These are phyloP conservation scores for Venturia canescens DNA, from an alignment of 1,140 invertebrate genomes.

Conservation along the genomic window DNA sequence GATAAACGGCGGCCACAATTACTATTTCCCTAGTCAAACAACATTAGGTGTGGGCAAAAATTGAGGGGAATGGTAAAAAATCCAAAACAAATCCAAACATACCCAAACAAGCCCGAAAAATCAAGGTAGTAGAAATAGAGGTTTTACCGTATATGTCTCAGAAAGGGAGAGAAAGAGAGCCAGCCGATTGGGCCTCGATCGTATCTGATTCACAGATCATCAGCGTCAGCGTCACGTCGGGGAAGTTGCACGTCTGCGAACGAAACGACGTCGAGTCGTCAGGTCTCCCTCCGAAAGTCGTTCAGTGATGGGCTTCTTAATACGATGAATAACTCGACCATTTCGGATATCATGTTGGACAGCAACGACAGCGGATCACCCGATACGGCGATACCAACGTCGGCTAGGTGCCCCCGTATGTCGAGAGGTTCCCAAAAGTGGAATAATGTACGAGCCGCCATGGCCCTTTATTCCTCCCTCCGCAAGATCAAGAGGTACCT, in stretches of 20 bases:
- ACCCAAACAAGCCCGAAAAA: too few species aligned
- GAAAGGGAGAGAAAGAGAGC: conserved; percentile 50
- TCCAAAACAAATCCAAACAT: too few species aligned
- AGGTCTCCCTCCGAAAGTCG: conserved; percentile 61
- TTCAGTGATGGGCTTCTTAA: conserved; percentile 51
- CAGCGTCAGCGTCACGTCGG: conserved; percentile 51
- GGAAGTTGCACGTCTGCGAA: conserved; percentile 6
- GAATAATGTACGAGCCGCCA: conserved; percentile 89
- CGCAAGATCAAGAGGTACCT: conserved; percentile 91
- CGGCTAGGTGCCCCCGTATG: conserved; percentile 65
- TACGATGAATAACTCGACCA: conserved; percentile 60
- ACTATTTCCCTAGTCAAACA: too few species aligned
- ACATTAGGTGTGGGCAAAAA: too few species aligned
- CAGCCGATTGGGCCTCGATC: conserved; percentile 58
- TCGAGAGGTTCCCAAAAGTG: conserved; percentile 86
- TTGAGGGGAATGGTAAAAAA: too few species aligned
- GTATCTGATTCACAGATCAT: conserved; percentile 69
- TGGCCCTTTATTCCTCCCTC: conserved; percentile 91
- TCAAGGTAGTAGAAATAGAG: too few species aligned
- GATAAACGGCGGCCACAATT: too few species aligned
- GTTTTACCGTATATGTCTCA: conserved; percentile 42
- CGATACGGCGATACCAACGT: conserved; percentile 61
- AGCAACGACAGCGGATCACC: conserved; percentile 57
- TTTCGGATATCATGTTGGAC: conserved; percentile 69
- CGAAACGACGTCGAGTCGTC: conserved; percentile 12